These are phyloP conservation scores for Phorcus lineatus DNA, from an alignment of 2,888 invertebrate species.

Conservation along the genomic window DNA sequence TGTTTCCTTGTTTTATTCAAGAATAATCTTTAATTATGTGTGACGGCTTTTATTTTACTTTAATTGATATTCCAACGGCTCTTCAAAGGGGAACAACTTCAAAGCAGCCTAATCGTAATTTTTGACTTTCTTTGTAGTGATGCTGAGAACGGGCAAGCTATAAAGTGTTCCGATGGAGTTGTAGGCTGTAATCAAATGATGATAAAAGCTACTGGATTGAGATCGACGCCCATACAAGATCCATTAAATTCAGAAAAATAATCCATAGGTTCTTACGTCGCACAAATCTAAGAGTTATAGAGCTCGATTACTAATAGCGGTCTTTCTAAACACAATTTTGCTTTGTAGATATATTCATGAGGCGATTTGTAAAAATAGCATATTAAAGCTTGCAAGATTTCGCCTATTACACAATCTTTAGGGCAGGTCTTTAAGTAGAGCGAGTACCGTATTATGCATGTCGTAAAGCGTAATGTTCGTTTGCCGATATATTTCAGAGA, in stretches of 20 bases:
- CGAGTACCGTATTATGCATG: no score
- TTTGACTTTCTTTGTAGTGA: conserved; percentile 1
- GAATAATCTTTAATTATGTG: conserved; percentile 8
- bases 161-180: conserved; percentile 5
- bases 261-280: neutral
- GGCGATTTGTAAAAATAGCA: no score
- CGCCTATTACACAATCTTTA: no score
- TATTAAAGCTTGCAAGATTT: no score
- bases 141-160: neutral
- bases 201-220: neutral
- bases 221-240: neutral
- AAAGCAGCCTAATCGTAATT: neutral
- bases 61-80: conserved; percentile 8
- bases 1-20: conserved; percentile 1
- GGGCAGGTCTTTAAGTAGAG: no score
- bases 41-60: neutral
- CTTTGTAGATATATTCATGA: no score
- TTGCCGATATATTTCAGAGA: no score
- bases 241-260: neutral
- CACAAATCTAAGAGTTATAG: neutral
- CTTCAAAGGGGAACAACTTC: neutral
- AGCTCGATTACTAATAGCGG: neutral
- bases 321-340: no score
- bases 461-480: no score
- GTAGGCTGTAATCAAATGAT: conserved; percentile 7